Evolutionary conservation across 2,888 invertebrate genomes (phyloP).

Genomic region (Pollenia amentaria): DNA sequence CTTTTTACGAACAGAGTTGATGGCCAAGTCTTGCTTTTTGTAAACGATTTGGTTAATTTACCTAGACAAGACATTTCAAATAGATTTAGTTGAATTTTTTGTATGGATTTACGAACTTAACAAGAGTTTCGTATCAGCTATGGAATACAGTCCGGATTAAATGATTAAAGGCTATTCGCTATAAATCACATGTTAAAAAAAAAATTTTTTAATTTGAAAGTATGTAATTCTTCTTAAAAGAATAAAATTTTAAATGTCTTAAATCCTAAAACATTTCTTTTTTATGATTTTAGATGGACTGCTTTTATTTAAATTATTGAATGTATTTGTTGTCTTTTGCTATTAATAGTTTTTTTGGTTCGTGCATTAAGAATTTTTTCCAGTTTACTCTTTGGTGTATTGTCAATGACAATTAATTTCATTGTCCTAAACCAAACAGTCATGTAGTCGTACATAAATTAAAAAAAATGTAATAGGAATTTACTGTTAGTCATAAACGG

Average conservation of each 20-base stretch:
- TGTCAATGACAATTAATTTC: slow-evolving; percentile 1
- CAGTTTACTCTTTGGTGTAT: neutral
- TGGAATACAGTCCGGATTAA: neutral
- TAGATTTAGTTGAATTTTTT: slow-evolving; percentile 13
- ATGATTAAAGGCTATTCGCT: neutral
- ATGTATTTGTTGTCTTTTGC: neutral
- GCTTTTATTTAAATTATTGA: too few species aligned
- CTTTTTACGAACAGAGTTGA: slow-evolving; percentile 23
- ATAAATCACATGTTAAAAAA: too few species aligned
- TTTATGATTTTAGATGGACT: too few species aligned
- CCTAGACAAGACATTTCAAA: slow-evolving; percentile 26
- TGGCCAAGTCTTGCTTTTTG: slow-evolving; percentile 30
- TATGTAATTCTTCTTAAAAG: too few species aligned
- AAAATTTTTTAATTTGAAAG: too few species aligned
- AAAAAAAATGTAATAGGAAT: neutral
- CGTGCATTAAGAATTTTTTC: neutral
- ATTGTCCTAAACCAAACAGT: neutral
- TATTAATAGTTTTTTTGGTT: neutral
- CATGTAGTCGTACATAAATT: too few species aligned
- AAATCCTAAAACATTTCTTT: too few species aligned
- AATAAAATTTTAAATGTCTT: too few species aligned
- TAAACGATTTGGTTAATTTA: slow-evolving; percentile 31
- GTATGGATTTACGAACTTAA: neutral
- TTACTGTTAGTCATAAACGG: neutral
- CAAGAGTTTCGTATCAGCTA: slow-evolving; percentile 7